These are phyloP conservation scores for Thereva nobilitata DNA, from an alignment of 2,888 invertebrate genomes.

Conservation along the genomic window DNA sequence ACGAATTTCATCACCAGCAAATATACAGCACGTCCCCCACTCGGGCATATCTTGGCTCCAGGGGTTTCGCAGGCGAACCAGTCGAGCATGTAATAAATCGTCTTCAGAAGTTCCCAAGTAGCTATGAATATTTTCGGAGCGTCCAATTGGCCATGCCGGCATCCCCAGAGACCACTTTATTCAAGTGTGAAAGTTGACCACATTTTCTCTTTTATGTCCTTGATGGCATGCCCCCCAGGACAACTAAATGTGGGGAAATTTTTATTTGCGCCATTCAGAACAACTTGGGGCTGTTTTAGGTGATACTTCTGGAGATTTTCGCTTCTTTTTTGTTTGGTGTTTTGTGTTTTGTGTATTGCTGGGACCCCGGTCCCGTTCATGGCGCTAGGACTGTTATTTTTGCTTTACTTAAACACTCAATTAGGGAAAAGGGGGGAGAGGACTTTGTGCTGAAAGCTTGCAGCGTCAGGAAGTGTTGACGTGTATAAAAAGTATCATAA, in stretches of 20 bases:
- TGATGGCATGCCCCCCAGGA: conserved; percentile 40
- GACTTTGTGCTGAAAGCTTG: neutral
- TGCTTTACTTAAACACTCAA: conserved; percentile 34
- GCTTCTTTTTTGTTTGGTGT: neutral
- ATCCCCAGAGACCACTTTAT: conserved; percentile 42
- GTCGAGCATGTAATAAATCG: conserved; percentile 41
- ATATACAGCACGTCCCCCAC: conserved; percentile 10
- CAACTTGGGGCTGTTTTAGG: conserved; percentile 38
- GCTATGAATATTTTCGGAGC: conserved; percentile 42
- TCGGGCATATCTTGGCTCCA: conserved; percentile 16
- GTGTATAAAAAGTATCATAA: too few relatives aligned
- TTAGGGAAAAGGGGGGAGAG: conserved; percentile 13
- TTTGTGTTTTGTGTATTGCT: neutral
- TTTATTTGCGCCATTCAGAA: conserved; percentile 41
- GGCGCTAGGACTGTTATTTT: conserved; percentile 23
- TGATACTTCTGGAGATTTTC: conserved; percentile 25
- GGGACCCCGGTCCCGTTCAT: neutral
- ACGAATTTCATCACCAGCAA: conserved; percentile 16
- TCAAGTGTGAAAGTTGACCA: conserved; percentile 43
- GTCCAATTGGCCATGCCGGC: conserved; percentile 40
- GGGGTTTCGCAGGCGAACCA: conserved; percentile 21
- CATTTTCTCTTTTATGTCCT: conserved; percentile 41
- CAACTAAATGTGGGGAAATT: conserved; percentile 41
- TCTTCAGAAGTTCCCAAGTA: conserved; percentile 40
- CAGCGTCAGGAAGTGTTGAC: too few relatives aligned